These are phyloP conservation scores for Stenurella melanura DNA, from an alignment of 2,888 invertebrate species.

Conservation along the genomic window DNA sequence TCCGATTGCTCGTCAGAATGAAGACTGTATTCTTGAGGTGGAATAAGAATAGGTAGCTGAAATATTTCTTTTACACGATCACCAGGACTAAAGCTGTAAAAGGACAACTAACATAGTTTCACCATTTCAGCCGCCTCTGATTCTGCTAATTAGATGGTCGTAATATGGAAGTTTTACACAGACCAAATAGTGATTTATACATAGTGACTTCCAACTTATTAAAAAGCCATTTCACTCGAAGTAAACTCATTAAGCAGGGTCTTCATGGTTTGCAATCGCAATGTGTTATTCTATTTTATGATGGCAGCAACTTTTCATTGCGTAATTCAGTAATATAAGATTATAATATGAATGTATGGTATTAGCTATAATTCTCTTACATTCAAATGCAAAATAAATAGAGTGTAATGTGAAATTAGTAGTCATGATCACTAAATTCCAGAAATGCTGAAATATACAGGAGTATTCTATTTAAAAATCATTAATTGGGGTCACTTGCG, in stretches of 20 bases:
- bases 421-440: too few relatives aligned
- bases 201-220: slow-evolving; percentile 26
- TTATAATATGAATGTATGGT: not conserved
- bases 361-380: too few relatives aligned
- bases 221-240: slow-evolving; percentile 36
- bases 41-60: too few relatives aligned
- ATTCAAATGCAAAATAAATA: too few relatives aligned
- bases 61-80: too few relatives aligned
- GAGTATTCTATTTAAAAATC: too few relatives aligned
- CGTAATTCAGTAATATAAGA: not conserved
- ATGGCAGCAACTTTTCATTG: not conserved
- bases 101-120: not conserved
- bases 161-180: slow-evolving; percentile 12
- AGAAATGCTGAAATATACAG: too few relatives aligned
- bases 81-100: not conserved
- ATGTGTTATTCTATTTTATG: slow-evolving; percentile 14
- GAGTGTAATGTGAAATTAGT: too few relatives aligned
- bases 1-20: too few relatives aligned
- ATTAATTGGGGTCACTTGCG: too few relatives aligned
- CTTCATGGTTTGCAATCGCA: slow-evolving; percentile 19
- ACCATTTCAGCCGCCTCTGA: not conserved
- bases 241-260: slow-evolving; percentile 23
- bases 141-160: slow-evolving; percentile 17
- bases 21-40: too few relatives aligned
- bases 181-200: slow-evolving; percentile 38